phyloP scores from a whole-genome alignment of 2,113 vertebrate genomes.

The Zosterops borbonicus region DNA sequence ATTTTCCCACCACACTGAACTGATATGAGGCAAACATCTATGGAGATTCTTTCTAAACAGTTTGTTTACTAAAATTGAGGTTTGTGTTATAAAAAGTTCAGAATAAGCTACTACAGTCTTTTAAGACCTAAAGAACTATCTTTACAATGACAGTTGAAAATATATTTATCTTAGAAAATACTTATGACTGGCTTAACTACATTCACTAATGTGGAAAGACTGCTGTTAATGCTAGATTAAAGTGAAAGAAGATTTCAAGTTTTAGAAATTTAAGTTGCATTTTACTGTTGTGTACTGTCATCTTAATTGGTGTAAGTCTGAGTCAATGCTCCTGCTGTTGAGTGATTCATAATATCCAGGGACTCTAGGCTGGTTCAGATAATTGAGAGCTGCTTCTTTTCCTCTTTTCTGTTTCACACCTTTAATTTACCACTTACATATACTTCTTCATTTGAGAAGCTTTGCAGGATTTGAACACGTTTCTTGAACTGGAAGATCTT shows the following conservation, averaged over 20 bases:
- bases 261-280: neutral
- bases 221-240: neutral
- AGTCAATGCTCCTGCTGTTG: neutral
- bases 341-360: neutral
- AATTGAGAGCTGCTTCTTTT: neutral
- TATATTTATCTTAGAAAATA: neutral
- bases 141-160: neutral
- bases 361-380: neutral
- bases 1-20: neutral
- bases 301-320: fast-evolving
- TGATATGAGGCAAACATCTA: neutral
- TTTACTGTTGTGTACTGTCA: neutral
- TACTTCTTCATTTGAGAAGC: neutral
- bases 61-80: neutral
- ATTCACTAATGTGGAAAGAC: neutral
- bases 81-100: neutral
- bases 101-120: neutral
- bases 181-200: neutral
- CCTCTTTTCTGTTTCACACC: neutral
- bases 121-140: neutral
- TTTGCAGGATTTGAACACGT: neutral
- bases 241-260: neutral
- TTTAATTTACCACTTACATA: neutral
- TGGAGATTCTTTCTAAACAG: neutral
- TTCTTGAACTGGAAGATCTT: neutral